Evolutionary conservation across 2,113 vertebrate genomes (phyloP).

Genomic region (pig (Sus scrofa)): DNA sequence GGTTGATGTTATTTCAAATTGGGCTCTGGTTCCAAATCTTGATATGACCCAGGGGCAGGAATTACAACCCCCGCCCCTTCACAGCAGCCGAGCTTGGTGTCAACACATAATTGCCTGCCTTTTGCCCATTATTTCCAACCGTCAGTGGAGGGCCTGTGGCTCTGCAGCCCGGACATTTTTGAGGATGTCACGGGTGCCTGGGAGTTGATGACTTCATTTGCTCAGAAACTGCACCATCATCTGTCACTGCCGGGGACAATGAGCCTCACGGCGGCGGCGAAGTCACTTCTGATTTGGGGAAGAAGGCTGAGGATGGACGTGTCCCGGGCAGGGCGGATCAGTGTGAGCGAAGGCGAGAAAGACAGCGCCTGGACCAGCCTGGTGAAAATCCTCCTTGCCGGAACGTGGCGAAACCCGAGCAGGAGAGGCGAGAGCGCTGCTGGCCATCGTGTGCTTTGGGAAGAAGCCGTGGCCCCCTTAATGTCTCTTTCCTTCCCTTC

Average conservation of each 20-base stretch:
- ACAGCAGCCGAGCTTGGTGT: fast-evolving
- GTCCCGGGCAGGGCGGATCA: not conserved
- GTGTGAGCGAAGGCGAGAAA: too few relatives aligned
- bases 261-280: not conserved
- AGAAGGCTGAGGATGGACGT: fast-evolving
- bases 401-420: fast-evolving
- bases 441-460: not conserved
- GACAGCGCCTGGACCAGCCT: not conserved
- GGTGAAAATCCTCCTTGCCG: not conserved
- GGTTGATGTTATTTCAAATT: not conserved
- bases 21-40: slow-evolving; percentile 44
- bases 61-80: not conserved
- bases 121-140: slow-evolving; percentile 21
- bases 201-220: slow-evolving; percentile 64
- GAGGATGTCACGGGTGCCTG: slow-evolving; percentile 43
- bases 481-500: fast-evolving
- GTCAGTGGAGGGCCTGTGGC: not conserved
- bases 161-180: not conserved
- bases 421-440: fast-evolving
- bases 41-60: slow-evolving; percentile 34
- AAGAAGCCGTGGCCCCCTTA: fast-evolving
- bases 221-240: not conserved
- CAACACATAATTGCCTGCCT: not conserved
- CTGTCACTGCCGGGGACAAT: not conserved
- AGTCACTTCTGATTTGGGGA: slow-evolving; percentile 43